Evolutionary conservation across 2,797 vertebrate species (phyloP).

Genomic region (Arrhamphus sclerolepis): DNA sequence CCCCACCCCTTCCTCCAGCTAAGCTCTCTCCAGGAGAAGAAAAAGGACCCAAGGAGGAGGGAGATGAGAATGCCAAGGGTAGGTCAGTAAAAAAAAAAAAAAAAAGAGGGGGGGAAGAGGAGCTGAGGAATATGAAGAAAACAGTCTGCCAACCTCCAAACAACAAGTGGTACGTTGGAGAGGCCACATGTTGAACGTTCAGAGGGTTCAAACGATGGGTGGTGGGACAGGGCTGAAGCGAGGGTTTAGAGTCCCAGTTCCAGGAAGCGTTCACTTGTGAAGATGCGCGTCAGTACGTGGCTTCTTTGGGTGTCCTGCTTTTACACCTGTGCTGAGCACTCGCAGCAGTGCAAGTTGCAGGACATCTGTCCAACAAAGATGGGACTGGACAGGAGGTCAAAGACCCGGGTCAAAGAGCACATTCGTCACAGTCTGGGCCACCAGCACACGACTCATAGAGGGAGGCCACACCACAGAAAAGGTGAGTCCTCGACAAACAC

Average conservation of each 20-base stretch:
- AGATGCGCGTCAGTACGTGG: slow-evolving; percentile 75
- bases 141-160: slow-evolving; percentile 75
- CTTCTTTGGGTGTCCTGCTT: slow-evolving; percentile 71
- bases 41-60: slow-evolving; percentile 53
- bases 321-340: slow-evolving; percentile 67
- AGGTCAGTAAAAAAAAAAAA: slow-evolving; percentile 37
- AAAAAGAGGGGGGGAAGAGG: slow-evolving; percentile 62
- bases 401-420: slow-evolving; percentile 64
- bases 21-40: slow-evolving; percentile 54
- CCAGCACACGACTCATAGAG: slow-evolving; percentile 62
- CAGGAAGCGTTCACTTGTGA: slow-evolving; percentile 42
- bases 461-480: slow-evolving; percentile 75
- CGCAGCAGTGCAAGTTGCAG: slow-evolving; percentile 67
- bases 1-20: slow-evolving; percentile 59
- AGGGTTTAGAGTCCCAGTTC: slow-evolving; percentile 18
- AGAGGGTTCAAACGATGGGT: slow-evolving; percentile 28
- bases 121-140: slow-evolving; percentile 71
- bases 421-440: slow-evolving; percentile 57
- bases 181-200: slow-evolving; percentile 45
- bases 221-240: slow-evolving; percentile 27
- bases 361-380: slow-evolving; percentile 64
- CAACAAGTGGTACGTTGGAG: slow-evolving; percentile 64
- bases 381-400: slow-evolving; percentile 53
- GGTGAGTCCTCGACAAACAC: slow-evolving; percentile 70
- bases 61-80: slow-evolving; percentile 59